These are phyloP conservation scores for Halictus quadricinctus DNA, from an alignment of 2,888 invertebrate genomes.

Conservation along the genomic window DNA sequence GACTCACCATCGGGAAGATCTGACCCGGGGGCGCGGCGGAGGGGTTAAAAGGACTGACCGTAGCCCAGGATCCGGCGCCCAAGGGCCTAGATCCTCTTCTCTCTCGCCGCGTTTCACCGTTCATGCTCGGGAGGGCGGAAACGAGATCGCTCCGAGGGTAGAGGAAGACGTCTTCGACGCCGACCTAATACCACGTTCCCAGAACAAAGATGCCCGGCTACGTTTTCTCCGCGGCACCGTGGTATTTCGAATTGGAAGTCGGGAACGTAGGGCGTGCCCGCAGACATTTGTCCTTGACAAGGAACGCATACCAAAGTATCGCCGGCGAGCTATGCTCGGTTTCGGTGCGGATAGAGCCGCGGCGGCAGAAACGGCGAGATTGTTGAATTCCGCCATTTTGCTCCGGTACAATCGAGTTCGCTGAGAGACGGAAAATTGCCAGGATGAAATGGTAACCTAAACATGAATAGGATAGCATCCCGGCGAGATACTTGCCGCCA, in stretches of 20 bases:
- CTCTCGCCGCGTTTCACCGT: constrained; percentile 56
- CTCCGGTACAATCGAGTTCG: not conserved
- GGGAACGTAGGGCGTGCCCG: constrained; percentile 55
- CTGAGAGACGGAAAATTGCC: not conserved
- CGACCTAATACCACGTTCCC: constrained; percentile 51
- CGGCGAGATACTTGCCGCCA: not conserved
- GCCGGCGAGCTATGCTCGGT: constrained; percentile 40
- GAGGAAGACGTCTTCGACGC: constrained; percentile 53
- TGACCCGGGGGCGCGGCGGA: constrained; percentile 39
- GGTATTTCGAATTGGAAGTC: constrained; percentile 61
- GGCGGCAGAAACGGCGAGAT: constrained; percentile 21
- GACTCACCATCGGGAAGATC: constrained; percentile 63
- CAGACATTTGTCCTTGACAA: constrained; percentile 62
- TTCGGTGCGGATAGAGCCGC: constrained; percentile 17
- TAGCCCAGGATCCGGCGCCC: constrained; percentile 64
- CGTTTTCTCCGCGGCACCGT: constrained; percentile 21
- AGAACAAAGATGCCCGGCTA: constrained; percentile 58
- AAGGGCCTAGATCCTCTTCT: constrained; percentile 57
- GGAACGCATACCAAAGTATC: constrained; percentile 25
- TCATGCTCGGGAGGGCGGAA: constrained; percentile 66
- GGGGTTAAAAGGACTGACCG: constrained; percentile 68
- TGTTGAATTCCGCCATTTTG: not conserved
- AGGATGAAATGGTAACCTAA: not conserved
- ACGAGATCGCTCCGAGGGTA: constrained; percentile 62
- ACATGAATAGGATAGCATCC: not conserved